Evolutionary conservation across 2,113 vertebrate genomes (phyloP).

Genomic region (Hippotragus niger): DNA sequence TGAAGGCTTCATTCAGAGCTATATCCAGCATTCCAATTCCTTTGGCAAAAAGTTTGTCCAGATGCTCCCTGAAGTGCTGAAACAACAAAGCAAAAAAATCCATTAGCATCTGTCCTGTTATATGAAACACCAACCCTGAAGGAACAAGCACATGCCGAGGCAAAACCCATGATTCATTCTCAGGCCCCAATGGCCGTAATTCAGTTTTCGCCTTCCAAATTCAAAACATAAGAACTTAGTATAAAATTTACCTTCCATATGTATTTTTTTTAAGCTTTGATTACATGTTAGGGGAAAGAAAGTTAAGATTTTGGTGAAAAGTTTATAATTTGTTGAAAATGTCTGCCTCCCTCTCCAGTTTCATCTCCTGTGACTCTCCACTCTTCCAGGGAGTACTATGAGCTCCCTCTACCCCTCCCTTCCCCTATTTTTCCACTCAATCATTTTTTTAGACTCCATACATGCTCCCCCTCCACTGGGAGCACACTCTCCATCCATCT

Average conservation of each 20-base stretch:
- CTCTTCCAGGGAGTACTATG: neutral
- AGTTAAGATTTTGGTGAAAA: neutral
- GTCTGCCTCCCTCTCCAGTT: neutral
- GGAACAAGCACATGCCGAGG: neutral
- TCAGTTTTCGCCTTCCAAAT: neutral
- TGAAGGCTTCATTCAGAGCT: conserved; percentile 96
- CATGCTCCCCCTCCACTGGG: neutral
- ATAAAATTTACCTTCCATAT: neutral
- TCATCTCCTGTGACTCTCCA: neutral
- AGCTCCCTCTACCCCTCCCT: neutral
- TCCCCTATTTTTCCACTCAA: neutral
- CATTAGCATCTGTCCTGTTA: neutral
- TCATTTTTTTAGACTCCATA: neutral
- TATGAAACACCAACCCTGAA: neutral
- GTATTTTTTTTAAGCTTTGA: neutral
- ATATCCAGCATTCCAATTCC: conserved; percentile 97
- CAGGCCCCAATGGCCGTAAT: neutral
- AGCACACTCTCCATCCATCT: neutral
- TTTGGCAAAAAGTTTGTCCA: conserved; percentile 95
- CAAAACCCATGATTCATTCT: neutral
- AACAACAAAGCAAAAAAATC: conserved; percentile 52
- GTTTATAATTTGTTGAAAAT: neutral
- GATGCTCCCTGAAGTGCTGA: conserved; percentile 96
- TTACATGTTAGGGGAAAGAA: neutral
- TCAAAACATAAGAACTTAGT: neutral